Evolutionary conservation across 2,113 vertebrate species (phyloP).

Genomic region (Pimephales promelas): DNA sequence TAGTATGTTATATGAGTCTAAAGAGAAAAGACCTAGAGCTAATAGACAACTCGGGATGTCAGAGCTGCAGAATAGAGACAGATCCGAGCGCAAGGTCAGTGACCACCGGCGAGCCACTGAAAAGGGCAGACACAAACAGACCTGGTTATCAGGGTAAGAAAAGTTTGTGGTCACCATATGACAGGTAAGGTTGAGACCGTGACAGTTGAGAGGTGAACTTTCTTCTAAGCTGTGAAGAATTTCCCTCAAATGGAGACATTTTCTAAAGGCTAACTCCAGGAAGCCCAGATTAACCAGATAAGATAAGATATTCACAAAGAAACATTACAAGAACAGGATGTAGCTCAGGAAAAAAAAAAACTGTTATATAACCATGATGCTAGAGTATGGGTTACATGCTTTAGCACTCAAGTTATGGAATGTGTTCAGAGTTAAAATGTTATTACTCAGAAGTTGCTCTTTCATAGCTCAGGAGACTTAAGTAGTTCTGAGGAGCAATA

Average conservation of each 20-base stretch:
- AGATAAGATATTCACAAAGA: neutral
- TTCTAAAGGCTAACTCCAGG: neutral
- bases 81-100: slow-evolving; percentile 20
- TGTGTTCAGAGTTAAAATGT: neutral
- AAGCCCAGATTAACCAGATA: slow-evolving; percentile 1
- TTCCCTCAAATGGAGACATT: neutral
- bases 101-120: slow-evolving; percentile 24
- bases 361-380: neutral
- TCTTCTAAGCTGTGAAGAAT: slow-evolving; percentile 14
- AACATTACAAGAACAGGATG: neutral
- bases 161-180: slow-evolving; percentile 1
- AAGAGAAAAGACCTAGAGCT: neutral
- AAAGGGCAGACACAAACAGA: slow-evolving; percentile 34
- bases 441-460: neutral
- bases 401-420: slow-evolving; percentile 14
- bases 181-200: slow-evolving; percentile 24
- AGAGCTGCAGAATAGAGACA: slow-evolving; percentile 5
- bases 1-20: neutral
- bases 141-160: slow-evolving; percentile 27
- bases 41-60: neutral
- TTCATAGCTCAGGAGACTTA: neutral
- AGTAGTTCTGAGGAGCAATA: neutral
- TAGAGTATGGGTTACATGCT: slow-evolving; percentile 9
- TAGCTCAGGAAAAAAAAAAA: neutral
- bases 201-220: slow-evolving; percentile 18